A percentile compares a stretch with the other conserved stretches of the same genome.
These are phyloP conservation scores for Neuroterus valhalla DNA, from an alignment of 1,140 invertebrate genomes.

Conservation along the genomic window DNA sequence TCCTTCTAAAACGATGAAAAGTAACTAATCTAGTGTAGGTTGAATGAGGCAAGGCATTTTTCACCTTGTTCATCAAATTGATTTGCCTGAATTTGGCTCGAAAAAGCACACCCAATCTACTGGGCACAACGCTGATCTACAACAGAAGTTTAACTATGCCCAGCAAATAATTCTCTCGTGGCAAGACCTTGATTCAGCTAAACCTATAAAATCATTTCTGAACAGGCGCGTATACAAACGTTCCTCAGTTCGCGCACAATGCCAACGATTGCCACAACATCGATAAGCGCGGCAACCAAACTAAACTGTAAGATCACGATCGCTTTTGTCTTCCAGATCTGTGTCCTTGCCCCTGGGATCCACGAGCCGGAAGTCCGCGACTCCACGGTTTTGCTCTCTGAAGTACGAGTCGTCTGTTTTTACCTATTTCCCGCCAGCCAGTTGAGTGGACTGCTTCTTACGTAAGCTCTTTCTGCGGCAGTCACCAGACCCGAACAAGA, in stretches of 20 bases:
- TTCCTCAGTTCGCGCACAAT: not conserved
- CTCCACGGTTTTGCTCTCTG: conserved; percentile 41
- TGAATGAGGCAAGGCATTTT: not conserved
- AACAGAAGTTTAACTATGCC: not conserved
- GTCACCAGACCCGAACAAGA: conserved; percentile 41
- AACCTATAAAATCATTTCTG: conserved; percentile 2
- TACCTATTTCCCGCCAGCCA: conserved; percentile 40
- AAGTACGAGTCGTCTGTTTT: conserved; percentile 47
- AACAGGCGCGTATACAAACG: not conserved
- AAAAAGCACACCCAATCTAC: not conserved
- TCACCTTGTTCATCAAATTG: not conserved
- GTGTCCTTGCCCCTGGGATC: conserved; percentile 37
- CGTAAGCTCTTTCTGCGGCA: conserved; percentile 42
- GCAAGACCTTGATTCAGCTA: not conserved
- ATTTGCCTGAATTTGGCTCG: not conserved
- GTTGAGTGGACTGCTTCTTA: conserved; percentile 44
- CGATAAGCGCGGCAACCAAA: conserved; percentile 3
- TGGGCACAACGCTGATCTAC: not conserved
- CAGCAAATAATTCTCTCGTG: conserved; percentile 8
- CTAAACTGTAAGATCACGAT: conserved; percentile 12
- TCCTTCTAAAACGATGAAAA: no score
- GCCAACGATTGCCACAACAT: conserved; percentile 6
- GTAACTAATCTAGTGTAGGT: not conserved
- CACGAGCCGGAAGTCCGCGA: conserved; percentile 42
- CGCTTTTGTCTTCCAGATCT: conserved; percentile 23